Base-by-base conservation (phyloP, 2,113 vertebrate species). In the Myanophis thanlyinensis region DNA sequence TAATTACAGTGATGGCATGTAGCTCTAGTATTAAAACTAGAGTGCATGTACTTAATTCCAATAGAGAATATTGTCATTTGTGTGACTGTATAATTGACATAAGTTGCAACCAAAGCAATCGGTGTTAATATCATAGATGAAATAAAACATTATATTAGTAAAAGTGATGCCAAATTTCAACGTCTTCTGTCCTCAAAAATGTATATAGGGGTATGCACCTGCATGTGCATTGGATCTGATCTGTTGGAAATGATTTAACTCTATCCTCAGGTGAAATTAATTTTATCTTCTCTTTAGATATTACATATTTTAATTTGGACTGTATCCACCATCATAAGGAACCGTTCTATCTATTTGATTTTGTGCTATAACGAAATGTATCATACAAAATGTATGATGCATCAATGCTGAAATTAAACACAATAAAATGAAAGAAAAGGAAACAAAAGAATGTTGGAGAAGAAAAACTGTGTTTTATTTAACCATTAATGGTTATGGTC, bases 21-120 rank as follows among this genome's bases (percentile, higher is more conserved):
- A 53, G 40, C 12, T 46, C 7, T 44, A 85, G 40, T 9, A 73
- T 59, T 6, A 59, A 18, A 56, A 62, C 11, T n/a, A n/a, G n/a
- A 53, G 87, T 53, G 5, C 15, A 89, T 80, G 4, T 51, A 90
- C 35, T 20, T 20, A 67, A 80, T 30, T 35, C 8, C 62, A 51
- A 11, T 52, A 23, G n/a, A 35, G 7, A 56, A 93, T 94, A 94
- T 90, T 94, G 94, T 89, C 46, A 93, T 89, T 53, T 93, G 93
- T 93, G 92, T 93, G 85, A 91, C 93, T 91, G 92, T 93, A 95
- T 93, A 0, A 23, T 87, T 88, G 87, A 95, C 91, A 91, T 95
- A 92, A 94, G 91, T 93, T n/a, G n/a, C 27, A 67, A 12, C 12
- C 4, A 67, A 67, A 67, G 59, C 59, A 67, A 13, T 67, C 0